Percentiles rank a stretch among this genome's conserved stretches.
These are phyloP conservation scores for Lasiommata megera DNA, from an alignment of 2,888 invertebrate species.

Conservation along the genomic window DNA sequence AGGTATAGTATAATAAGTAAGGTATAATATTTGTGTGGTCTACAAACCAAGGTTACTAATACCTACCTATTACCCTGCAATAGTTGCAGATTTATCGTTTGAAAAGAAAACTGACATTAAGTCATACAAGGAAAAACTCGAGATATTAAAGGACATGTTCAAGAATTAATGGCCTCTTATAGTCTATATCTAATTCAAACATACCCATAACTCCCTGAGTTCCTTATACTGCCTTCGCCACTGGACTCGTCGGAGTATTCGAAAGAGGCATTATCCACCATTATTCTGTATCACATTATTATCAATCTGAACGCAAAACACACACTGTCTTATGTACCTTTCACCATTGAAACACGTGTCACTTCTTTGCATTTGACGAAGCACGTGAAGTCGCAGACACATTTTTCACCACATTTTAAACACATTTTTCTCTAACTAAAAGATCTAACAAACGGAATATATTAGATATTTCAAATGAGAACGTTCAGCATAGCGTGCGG, in stretches of 20 bases:
- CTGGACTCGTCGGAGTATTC: conserved; percentile 73
- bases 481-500: neutral
- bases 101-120: neutral
- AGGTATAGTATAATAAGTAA: too few relatives aligned
- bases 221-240: conserved; percentile 44
- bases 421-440: conserved; percentile 1
- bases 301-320: conserved; percentile 37
- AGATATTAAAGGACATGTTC: neutral
- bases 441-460: neutral
- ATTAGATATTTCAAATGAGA: conserved; percentile 6
- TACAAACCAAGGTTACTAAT: too few relatives aligned
- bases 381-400: conserved; percentile 15
- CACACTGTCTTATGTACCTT: conserved; percentile 25
- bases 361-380: conserved; percentile 12
- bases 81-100: neutral
- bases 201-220: conserved; percentile 52
- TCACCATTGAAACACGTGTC: conserved; percentile 19
- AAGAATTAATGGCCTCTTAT: neutral
- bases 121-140: neutral
- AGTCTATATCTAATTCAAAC: conserved; percentile 30
- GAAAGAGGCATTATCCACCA: conserved; percentile 74
- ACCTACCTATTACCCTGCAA: too few relatives aligned
- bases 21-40: too few relatives aligned
- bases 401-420: conserved; percentile 9
- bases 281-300: conserved; percentile 42